Evolutionary conservation across 2,113 vertebrate species (phyloP).

Genomic region (rabbit (Oryctolagus cuniculus)): mOryCun1.1 NC_091442.1:19974501-19975000

Average conservation of each 20-base stretch:
- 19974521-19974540: conserved; percentile 78
- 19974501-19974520: conserved; percentile 63
- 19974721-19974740: neutral
- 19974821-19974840: neutral
- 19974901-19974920: neutral
- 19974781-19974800: neutral
- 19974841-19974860: neutral
- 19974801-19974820: neutral
- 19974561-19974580: conserved; percentile 71
- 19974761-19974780: neutral
- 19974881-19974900: neutral
- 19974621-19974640: conserved; percentile 39
- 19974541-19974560: conserved; percentile 84
- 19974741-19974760: neutral
- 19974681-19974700: neutral
- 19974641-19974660: conserved; percentile 26
- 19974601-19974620: conserved; percentile 56
- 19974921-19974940: neutral
- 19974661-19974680: conserved; percentile 31
- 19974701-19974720: neutral
- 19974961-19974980: neutral
- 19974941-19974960: neutral
- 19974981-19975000: neutral
- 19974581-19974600: neutral
- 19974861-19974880: neutral